These are phyloP conservation scores for Druon quercuslanigerum DNA, from an alignment of 1,140 invertebrate species.

Conservation along the genomic window DNA sequence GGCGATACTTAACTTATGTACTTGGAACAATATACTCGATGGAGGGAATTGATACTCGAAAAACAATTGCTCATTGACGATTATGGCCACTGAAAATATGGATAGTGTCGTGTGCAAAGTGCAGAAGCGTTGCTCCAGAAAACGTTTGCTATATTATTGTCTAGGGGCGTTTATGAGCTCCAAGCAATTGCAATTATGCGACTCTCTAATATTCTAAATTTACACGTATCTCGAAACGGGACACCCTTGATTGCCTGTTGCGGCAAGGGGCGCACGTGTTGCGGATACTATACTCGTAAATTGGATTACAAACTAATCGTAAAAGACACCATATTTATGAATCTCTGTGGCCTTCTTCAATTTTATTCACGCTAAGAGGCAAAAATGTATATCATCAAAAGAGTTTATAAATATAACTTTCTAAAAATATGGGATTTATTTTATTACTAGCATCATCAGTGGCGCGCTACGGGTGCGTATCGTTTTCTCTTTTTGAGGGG, in stretches of 20 bases:
- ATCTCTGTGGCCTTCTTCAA: neutral
- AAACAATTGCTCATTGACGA: neutral
- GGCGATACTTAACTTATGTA: too few species aligned
- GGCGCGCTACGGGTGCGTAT: too few species aligned
- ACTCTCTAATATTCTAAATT: constrained; percentile 63
- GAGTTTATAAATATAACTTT: too few species aligned
- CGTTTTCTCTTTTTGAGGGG: too few species aligned
- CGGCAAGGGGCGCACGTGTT: constrained; percentile 33
- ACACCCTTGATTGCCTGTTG: constrained; percentile 50
- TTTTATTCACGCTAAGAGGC: neutral
- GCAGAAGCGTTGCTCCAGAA: constrained; percentile 45
- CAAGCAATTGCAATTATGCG: constrained; percentile 62
- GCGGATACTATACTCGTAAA: constrained; percentile 37
- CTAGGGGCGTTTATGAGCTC: constrained; percentile 31
- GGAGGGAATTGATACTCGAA: neutral
- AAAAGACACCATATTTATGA: constrained; percentile 18
- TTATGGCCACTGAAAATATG: constrained; percentile 45
- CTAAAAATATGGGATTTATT: too few species aligned
- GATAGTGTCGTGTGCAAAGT: constrained; percentile 46
- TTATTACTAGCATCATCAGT: too few species aligned
- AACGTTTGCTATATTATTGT: constrained; percentile 55
- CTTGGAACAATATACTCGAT: too few species aligned
- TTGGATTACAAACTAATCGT: constrained; percentile 21
- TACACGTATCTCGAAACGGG: constrained; percentile 53
- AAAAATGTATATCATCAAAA: neutral